A percentile compares a stretch with the other conserved stretches of the same genome.
Conservation (phyloP, 23 tunicate genomes). For the Corella eumyota region DNA sequence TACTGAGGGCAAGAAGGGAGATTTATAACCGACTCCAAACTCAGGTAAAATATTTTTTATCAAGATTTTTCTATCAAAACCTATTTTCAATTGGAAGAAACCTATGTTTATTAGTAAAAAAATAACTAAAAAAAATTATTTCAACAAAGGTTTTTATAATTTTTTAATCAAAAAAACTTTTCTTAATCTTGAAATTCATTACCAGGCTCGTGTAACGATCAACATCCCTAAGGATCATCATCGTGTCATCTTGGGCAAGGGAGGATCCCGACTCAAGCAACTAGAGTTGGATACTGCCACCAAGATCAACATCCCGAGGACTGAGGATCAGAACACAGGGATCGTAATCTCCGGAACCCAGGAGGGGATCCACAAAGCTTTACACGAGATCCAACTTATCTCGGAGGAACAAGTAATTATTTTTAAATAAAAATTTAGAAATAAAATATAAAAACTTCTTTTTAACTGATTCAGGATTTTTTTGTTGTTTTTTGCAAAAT, state of each 20-base stretch:
- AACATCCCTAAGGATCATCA: conserved; percentile 95
- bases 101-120: no score
- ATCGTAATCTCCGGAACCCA: conserved; percentile 81
- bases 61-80: no score
- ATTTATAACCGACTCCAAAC: conserved; percentile 76
- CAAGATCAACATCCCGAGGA: conserved; percentile 82
- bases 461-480: no score
- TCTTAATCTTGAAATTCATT: no score
- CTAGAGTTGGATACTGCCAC: conserved; percentile 96
- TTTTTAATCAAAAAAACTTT: not conserved
- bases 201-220: conserved; percentile 51
- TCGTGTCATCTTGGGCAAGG: conserved; percentile 87
- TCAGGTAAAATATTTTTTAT: conserved; percentile 38
- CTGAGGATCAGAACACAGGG: conserved; percentile 49
- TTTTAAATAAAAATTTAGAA: not conserved
- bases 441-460: not conserved
- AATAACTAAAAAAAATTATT: no score
- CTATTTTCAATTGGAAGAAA: no score
- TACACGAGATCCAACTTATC: conserved; percentile 82
- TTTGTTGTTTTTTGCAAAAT: no score
- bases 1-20: conserved; percentile 77
- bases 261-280: conserved; percentile 62
- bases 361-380: conserved; percentile 87
- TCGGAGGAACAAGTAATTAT: conserved; percentile 79
- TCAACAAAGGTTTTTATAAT: not conserved